Base-by-base conservation (phyloP, 2,797 vertebrate genomes). In the Tapirus indicus region DNA sequence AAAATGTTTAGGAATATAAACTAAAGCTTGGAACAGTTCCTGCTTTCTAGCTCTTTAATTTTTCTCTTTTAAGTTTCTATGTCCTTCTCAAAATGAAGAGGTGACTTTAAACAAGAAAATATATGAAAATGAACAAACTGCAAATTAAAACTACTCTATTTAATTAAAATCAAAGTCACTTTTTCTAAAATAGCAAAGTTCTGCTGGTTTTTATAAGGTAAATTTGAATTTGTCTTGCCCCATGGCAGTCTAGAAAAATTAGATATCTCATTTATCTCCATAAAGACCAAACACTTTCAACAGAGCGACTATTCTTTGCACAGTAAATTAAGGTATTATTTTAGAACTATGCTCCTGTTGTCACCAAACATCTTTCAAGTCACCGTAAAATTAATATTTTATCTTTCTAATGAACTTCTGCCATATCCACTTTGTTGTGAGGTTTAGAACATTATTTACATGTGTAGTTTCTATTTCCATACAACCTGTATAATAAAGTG, bases 261-360 rank as follows among this genome's bases (percentile, higher is more conserved):
- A 82, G 41, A 78, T 52, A 49, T 83, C 69, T 86, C 85, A 88
- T 96, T 97, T 97, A 66, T 97, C 88, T 95, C 88, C 66, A 84
- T 95, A 95, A 95, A 94, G 18, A 89, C 21, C 27, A 71, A 94
- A 79, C 27, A 58, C 29, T 49, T 97, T 92, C 58, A 90, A 83
- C 44, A 62, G 25, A 23, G 12, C 14, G 14, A 47, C 6, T 7
- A 62, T 80, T 91, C 47, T 72, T 77, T 93, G 32, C 16, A 80
- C 23, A 89, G 32, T 9, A 91, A 97, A 93, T 97, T 92, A 95
- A 78, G 9, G 13, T 69, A 85, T 84, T 89, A 69, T 58, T 94
- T 92, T 71, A 88, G 27, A 91, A 29, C 29, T 41, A 20, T 60
- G 29, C 11, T 93, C 5, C 18, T 86, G 3, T 60, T 86, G 74